Evolutionary conservation across 2,888 invertebrate genomes (phyloP), one percentile per base, ranked within the genome.

Genomic region (Theretra japonica): DNA sequence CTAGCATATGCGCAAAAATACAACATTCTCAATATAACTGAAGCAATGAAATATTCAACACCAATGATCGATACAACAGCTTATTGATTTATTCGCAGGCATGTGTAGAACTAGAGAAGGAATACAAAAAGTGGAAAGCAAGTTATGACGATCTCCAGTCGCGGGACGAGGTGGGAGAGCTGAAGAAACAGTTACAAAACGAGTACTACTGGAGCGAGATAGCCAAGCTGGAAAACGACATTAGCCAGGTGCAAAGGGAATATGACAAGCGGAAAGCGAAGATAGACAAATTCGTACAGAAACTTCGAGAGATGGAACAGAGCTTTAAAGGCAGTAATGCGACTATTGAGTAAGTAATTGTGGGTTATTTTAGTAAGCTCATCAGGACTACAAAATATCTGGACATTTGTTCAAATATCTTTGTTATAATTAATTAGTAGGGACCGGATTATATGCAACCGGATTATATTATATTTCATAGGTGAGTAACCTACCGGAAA

Each of bases 201-300:
- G 96, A 97, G 84, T 92, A 95, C 74, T 93, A 94, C 30, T 94
- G 94, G 94, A 92, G 92, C 73, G 91, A 93, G 76, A 94, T 96
- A 23, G 87, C 82, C 0, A 90, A 92, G 17, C 79, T 89, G 17
- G 94, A 94, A 78, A 75, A 79, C 8, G 88, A 90, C 50, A 86
- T 84, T 5, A 80, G 80, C 23, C 80, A 78, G 0, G 90, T 95
- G 57, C 90, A 94, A 71, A 88, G 95, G 0, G 84, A 90, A 79
- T 87, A 86, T 84, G 95, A 80, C 79, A 95, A 83, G 88, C 95
- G 86, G 80, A 94, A 84, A 75, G 87, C 74, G 68, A 95, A 77
- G 80, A 94, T 84, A 75, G 90, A 82, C 78, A 93, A 85, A 83
- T 90, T 87, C 70, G 83, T 79, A 19, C 88, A 89, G 50, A 88